These are phyloP conservation scores for Apis florea DNA, from an alignment of 1,140 invertebrate species.

Conservation along the genomic window DNA sequence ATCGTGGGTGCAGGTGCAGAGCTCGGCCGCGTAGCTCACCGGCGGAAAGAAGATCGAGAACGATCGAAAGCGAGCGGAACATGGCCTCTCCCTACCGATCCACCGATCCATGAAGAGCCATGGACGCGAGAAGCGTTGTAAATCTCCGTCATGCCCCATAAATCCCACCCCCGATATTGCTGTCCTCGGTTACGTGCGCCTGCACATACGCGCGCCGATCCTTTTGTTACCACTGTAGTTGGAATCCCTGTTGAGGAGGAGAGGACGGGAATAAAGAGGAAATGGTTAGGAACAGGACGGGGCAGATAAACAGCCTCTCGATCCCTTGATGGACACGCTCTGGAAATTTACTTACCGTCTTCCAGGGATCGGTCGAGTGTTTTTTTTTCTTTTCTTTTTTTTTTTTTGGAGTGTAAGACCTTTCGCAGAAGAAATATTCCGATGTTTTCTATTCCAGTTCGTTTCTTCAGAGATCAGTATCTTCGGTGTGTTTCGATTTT, in stretches of 20 bases:
- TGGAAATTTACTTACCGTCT: conserved; percentile 44
- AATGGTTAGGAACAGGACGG: background rate
- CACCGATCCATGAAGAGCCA: conserved; percentile 63
- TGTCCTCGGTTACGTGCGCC: conserved; percentile 48
- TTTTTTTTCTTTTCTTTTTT: too few relatives aligned
- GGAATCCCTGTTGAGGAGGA: background rate
- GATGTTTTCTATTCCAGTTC: too few relatives aligned
- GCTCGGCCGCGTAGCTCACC: conserved; percentile 14
- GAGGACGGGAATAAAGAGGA: background rate
- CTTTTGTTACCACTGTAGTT: conserved; percentile 44
- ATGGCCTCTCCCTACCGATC: conserved; percentile 50
- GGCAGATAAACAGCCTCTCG: conserved; percentile 49
- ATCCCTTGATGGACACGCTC: conserved; percentile 44
- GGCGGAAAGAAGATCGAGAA: conserved; percentile 46
- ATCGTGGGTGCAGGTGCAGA: conserved; percentile 58
- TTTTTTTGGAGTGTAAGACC: too few relatives aligned
- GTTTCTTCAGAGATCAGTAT: background rate
- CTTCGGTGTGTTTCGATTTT: background rate
- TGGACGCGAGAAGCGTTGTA: conserved; percentile 62
- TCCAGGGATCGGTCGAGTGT: background rate
- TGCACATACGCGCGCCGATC: conserved; percentile 34
- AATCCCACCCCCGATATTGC: conserved; percentile 61
- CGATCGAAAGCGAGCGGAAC: conserved; percentile 61
- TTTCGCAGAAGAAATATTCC: too few relatives aligned
- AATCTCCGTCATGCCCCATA: conserved; percentile 67